These are phyloP conservation scores for Zalophus californianus DNA, from an alignment of 2,797 vertebrate genomes.

Conservation along the genomic window DNA sequence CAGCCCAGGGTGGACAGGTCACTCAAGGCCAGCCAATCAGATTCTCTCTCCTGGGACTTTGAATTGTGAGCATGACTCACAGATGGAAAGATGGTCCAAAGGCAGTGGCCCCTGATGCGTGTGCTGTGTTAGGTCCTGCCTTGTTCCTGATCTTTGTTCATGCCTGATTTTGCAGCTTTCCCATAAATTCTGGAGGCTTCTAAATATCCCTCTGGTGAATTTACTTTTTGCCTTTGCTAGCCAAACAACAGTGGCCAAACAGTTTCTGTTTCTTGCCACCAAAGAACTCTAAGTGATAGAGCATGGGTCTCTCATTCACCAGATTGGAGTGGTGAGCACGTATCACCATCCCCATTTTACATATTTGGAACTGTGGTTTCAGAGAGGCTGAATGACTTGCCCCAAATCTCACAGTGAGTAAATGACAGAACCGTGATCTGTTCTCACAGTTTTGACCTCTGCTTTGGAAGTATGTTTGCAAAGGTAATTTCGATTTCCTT, in stretches of 20 bases:
- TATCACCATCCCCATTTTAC: rapidly evolving
- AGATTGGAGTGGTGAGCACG: background rate
- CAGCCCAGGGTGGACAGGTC: background rate
- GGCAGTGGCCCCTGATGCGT: rapidly evolving
- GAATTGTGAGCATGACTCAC: background rate
- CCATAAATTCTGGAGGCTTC: background rate
- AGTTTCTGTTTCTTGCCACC: background rate
- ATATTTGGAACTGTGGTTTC: background rate
- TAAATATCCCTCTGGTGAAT: too few species aligned
- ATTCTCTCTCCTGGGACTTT: background rate
- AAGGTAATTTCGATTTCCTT: background rate
- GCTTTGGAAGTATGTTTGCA: background rate
- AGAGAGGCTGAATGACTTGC: background rate
- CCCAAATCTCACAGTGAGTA: too few species aligned
- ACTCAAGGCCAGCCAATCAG: rapidly evolving
- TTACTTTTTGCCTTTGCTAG: background rate
- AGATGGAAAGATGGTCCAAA: background rate
- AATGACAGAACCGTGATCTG: background rate
- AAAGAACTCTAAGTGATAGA: background rate
- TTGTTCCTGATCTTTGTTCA: background rate
- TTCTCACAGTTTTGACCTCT: background rate
- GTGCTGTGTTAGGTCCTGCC: rapidly evolving
- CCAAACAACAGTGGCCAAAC: background rate
- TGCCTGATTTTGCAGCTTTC: background rate
- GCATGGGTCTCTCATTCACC: background rate